Percentiles rank a stretch among this genome's conserved stretches.
Conservation (phyloP, 1,140 invertebrate species). For the Drosophila obscura region DNA sequence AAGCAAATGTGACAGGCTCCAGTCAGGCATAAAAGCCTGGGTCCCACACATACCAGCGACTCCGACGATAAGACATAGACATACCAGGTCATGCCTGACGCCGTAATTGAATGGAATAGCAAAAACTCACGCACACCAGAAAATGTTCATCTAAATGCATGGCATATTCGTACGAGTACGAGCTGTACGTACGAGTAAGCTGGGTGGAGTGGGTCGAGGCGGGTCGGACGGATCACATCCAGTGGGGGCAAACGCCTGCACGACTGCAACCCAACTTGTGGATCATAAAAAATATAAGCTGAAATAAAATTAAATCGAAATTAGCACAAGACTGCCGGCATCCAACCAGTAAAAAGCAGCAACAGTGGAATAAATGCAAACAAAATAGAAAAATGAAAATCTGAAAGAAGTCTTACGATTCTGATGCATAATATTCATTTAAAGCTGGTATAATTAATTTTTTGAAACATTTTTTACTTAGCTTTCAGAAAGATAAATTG, state of each 20-base stretch:
- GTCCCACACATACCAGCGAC: constrained; percentile 1
- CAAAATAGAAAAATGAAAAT: background rate
- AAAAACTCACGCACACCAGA: constrained; percentile 53
- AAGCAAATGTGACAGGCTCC: constrained; percentile 69
- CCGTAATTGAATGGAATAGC: constrained; percentile 75
- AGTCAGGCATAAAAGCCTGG: constrained; percentile 52
- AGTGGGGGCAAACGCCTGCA: background rate
- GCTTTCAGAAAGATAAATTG: too few relatives aligned
- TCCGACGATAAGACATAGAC: constrained; percentile 7
- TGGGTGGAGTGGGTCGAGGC: background rate
- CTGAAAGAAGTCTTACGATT: background rate
- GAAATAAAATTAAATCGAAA: constrained; percentile 73
- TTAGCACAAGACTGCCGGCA: constrained; percentile 55
- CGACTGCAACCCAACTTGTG: constrained; percentile 30
- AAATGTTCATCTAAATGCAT: constrained; percentile 73
- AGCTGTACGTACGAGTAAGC: constrained; percentile 4
- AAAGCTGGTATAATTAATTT: too few relatives aligned
- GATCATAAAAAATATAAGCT: constrained; percentile 57
- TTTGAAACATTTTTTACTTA: too few relatives aligned
- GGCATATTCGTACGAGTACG: constrained; percentile 19
- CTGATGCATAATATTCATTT: too few relatives aligned
- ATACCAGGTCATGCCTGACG: constrained; percentile 53
- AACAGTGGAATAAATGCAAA: constrained; percentile 1
- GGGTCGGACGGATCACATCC: background rate
- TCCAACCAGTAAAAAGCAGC: constrained; percentile 1